Evolutionary conservation across 2,797 vertebrate species (phyloP).

Genomic region (Eurystomus glaucurus): DNA sequence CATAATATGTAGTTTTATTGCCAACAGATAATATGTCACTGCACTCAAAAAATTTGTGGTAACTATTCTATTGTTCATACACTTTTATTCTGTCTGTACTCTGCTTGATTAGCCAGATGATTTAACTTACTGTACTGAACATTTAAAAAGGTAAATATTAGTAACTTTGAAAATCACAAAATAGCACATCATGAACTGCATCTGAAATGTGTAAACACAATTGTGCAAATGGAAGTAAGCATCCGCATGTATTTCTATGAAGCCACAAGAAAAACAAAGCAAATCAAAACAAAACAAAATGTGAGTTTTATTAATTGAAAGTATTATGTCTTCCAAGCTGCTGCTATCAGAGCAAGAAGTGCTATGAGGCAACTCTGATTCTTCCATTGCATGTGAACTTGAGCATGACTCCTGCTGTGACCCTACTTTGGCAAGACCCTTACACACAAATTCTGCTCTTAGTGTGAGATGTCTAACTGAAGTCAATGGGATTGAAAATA

Average conservation of each 20-base stretch:
- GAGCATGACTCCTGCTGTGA: not conserved
- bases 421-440: not conserved
- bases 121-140: not conserved
- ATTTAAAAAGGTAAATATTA: not conserved
- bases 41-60: not conserved
- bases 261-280: not conserved
- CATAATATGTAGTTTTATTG: conserved; percentile 49
- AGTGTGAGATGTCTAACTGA: not conserved
- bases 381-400: not conserved
- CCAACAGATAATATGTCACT: conserved; percentile 36
- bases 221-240: not conserved
- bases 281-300: not conserved
- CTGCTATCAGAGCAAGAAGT: not conserved
- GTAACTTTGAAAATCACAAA: not conserved
- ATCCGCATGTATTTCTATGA: not conserved
- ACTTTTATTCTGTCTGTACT: not conserved
- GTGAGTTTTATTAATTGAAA: not conserved
- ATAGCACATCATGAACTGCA: not conserved
- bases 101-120: not conserved
- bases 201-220: not conserved
- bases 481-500: not conserved
- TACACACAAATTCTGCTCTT: not conserved
- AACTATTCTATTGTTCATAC: not conserved
- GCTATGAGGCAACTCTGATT: not conserved
- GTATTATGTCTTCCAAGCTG: not conserved